These are phyloP conservation scores for Chaunax sp. DNA, from an alignment of 2,797 vertebrate species.

Conservation along the genomic window DNA sequence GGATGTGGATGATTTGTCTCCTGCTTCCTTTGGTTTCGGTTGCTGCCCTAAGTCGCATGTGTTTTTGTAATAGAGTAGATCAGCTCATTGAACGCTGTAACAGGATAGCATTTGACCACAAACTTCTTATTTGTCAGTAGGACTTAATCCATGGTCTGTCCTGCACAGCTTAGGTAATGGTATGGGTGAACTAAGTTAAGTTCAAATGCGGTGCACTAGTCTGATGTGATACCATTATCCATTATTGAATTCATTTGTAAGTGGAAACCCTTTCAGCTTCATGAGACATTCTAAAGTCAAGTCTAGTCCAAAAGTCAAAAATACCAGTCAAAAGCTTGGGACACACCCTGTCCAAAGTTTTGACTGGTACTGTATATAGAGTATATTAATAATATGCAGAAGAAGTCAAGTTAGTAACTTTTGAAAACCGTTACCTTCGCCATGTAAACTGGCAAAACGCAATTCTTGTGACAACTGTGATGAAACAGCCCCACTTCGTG, in stretches of 20 bases:
- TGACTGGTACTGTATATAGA: too few relatives aligned
- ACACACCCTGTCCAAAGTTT: too few relatives aligned
- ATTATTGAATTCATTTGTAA: not conserved
- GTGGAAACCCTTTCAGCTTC: not conserved
- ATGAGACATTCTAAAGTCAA: constrained; percentile 10
- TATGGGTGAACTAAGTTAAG: not conserved
- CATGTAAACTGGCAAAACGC: too few relatives aligned
- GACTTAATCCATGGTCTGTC: not conserved
- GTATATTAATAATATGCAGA: too few relatives aligned
- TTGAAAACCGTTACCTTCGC: too few relatives aligned
- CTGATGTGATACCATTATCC: not conserved
- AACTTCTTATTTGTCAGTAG: constrained; percentile 11
- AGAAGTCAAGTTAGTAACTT: too few relatives aligned
- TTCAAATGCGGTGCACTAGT: not conserved
- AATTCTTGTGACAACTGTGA: too few relatives aligned
- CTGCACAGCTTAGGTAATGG: constrained; percentile 2
- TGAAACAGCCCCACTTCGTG: too few relatives aligned
- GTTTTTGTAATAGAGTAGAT: constrained; percentile 37
- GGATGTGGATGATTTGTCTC: not conserved
- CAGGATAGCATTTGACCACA: constrained; percentile 11
- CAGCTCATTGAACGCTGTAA: not conserved
- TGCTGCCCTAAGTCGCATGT: constrained; percentile 15
- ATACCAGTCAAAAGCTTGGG: too few relatives aligned
- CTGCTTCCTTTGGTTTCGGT: constrained; percentile 13
- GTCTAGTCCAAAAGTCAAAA: too few relatives aligned